Percentiles rank a stretch among this genome's conserved stretches.
These are phyloP conservation scores for Brachionus calyciflorus DNA, from an alignment of 1,140 invertebrate species.

Conservation along the genomic window DNA sequence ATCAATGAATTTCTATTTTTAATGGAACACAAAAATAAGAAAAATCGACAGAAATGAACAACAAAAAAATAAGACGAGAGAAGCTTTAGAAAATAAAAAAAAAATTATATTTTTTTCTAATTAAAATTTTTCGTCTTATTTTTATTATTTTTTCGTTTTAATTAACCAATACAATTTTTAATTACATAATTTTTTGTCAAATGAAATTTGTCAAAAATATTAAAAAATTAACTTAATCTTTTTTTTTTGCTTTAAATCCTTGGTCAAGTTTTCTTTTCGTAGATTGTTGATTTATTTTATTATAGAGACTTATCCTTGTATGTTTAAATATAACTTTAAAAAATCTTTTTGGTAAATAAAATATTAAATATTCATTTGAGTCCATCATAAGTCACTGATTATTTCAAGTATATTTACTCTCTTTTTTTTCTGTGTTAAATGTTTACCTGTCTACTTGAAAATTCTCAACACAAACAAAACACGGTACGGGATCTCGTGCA, in stretches of 20 bases:
- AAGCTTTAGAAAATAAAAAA: background rate
- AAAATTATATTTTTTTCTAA: constrained; percentile 6
- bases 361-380: no score
- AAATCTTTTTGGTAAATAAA: constrained; percentile 27
- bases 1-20: background rate
- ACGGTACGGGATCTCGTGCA: background rate
- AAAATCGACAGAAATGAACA: background rate
- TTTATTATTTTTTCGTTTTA: no score
- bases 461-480: background rate
- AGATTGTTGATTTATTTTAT: no score
- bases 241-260: no score
- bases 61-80: background rate
- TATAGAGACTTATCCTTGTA: background rate
- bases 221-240: no score
- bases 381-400: constrained; percentile 7
- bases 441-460: constrained; percentile 36
- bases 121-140: background rate
- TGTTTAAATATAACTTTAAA: background rate
- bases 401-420: constrained; percentile 20
- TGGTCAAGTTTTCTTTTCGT: background rate
- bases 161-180: no score
- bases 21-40: constrained; percentile 11
- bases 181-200: no score
- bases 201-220: no score
- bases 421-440: no score